These are phyloP conservation scores for Amazona vittata DNA, from an alignment of 2,113 vertebrate species.

Conservation along the genomic window DNA sequence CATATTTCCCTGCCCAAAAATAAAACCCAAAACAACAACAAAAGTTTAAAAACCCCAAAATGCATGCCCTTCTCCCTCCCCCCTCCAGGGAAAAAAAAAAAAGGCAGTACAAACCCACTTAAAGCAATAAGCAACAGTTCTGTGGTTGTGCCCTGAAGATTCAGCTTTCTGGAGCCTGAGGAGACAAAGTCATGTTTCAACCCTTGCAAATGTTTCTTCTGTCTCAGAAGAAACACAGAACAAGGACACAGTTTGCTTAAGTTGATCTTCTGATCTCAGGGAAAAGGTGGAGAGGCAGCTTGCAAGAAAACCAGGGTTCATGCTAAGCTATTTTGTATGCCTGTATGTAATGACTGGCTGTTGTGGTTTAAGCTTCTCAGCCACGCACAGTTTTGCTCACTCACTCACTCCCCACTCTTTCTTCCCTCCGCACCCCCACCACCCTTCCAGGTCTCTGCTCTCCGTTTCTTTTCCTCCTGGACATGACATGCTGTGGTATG, in stretches of 20 bases:
- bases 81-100: background rate
- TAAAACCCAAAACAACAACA: background rate
- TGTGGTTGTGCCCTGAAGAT: background rate
- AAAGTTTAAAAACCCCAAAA: background rate
- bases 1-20: background rate
- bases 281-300: background rate
- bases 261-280: background rate
- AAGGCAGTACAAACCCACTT: background rate
- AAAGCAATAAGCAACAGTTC: background rate
- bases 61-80: background rate
- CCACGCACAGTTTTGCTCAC: too few species aligned
- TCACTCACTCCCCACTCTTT: too few species aligned
- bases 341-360: background rate
- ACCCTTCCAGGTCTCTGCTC: too few species aligned
- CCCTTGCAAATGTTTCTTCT: background rate
- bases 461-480: too few species aligned
- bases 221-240: background rate
- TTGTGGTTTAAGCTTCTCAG: too few species aligned
- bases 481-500: too few species aligned
- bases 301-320: background rate
- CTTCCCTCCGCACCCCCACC: too few species aligned
- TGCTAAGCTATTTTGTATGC: fast-evolving
- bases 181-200: background rate
- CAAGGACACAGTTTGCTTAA: background rate
- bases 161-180: background rate